Conservation (phyloP, 2,113 vertebrate genomes). For the Hemiprocne comata region DNA sequence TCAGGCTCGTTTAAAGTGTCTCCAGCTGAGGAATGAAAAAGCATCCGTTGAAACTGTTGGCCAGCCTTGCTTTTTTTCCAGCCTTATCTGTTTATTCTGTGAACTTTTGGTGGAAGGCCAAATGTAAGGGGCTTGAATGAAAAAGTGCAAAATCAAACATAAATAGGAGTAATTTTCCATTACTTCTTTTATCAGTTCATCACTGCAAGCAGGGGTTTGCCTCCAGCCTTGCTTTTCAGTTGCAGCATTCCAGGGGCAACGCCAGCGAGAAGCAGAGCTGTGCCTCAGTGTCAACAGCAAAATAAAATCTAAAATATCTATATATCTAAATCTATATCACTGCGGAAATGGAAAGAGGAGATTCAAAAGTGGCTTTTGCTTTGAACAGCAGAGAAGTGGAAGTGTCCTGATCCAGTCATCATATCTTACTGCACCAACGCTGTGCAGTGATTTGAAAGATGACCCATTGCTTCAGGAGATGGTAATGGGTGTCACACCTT, state of each 20-base stretch:
- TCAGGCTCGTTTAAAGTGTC: not conserved
- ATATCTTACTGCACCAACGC: not conserved
- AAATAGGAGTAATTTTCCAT: not conserved
- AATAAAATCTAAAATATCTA: not conserved
- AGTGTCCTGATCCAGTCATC: not conserved
- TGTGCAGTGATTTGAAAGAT: not conserved
- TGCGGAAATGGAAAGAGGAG: not conserved
- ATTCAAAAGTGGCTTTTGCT: not conserved
- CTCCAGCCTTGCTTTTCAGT: not conserved
- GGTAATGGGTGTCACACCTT: not conserved
- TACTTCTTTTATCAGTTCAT: not conserved
- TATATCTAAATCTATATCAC: no score
- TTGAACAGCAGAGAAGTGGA: not conserved
- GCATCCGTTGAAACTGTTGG: not conserved
- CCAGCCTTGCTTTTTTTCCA: not conserved
- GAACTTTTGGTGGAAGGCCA: not conserved
- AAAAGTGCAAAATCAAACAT: not conserved
- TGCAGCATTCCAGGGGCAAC: not conserved
- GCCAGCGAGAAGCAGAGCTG: not conserved
- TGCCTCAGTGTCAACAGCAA: not conserved
- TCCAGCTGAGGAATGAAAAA: constrained; percentile 11
- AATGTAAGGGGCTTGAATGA: not conserved
- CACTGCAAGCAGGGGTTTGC: not conserved
- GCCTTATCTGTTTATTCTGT: not conserved
- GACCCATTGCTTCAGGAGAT: not conserved